phyloP scores from a whole-genome alignment of 2,888 invertebrate genomes.

The Eupithecia insigniata region DNA sequence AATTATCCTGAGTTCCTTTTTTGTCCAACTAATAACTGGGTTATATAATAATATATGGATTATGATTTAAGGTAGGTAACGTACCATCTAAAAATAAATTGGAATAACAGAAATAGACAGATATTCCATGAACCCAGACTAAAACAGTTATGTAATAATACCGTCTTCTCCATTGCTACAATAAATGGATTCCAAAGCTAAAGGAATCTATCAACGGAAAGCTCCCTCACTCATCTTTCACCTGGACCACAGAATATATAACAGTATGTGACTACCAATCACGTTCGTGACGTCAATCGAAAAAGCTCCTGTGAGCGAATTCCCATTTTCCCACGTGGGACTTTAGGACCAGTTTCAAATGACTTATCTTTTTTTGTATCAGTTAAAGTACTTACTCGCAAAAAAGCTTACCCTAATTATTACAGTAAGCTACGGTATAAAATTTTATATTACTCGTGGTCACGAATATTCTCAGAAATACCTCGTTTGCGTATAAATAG shows the following conservation, averaged over 20 bases:
- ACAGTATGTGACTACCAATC: neutral
- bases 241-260: neutral
- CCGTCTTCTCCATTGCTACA: neutral
- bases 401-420: neutral
- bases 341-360: neutral
- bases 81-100: neutral
- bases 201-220: neutral
- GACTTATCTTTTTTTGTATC: neutral
- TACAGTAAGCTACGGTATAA: neutral
- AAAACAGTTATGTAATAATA: neutral
- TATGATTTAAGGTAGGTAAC: neutral
- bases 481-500: neutral
- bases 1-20: neutral
- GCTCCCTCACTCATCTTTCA: constrained; percentile 1
- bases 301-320: neutral
- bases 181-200: neutral
- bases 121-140: neutral
- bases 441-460: neutral
- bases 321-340: neutral
- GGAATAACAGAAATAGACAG: neutral
- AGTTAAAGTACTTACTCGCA: neutral
- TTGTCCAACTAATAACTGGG: neutral
- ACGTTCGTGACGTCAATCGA: constrained; percentile 5
- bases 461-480: neutral
- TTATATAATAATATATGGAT: too few species aligned